phyloP scores from a whole-genome alignment of 2,113 vertebrate genomes.

The Phalacrocorax carbo region DNA sequence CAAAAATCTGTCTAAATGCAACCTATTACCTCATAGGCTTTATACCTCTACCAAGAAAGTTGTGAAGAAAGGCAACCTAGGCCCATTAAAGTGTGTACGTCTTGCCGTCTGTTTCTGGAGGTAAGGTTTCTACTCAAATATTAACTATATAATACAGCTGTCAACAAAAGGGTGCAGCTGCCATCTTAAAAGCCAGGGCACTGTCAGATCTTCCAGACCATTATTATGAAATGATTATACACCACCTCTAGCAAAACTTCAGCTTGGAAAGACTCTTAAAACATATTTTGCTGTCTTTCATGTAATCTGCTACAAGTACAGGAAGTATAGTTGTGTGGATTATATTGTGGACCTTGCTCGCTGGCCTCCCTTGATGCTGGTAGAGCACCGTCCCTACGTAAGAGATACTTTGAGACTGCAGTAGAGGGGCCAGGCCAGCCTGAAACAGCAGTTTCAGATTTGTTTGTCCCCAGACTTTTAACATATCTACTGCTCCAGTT shows the following conservation, averaged over 20 bases:
- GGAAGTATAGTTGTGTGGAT: neutral
- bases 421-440: neutral
- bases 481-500: neutral
- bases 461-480: neutral
- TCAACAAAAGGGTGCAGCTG: neutral
- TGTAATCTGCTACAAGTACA: neutral
- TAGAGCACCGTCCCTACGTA: rapidly evolving
- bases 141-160: neutral
- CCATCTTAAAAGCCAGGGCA: neutral
- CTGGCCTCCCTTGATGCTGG: neutral
- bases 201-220: neutral
- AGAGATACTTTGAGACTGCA: neutral
- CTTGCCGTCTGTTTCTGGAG: neutral
- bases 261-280: neutral
- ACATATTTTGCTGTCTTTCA: neutral
- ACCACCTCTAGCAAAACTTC: neutral
- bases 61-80: neutral
- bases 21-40: neutral
- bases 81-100: neutral
- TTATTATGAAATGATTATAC: neutral
- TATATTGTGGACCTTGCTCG: rapidly evolving
- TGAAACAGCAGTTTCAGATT: neutral
- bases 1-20: neutral
- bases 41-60: neutral
- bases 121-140: neutral